These are phyloP conservation scores for Acleris sparsana DNA, from an alignment of 2,888 invertebrate species.

Conservation along the genomic window DNA sequence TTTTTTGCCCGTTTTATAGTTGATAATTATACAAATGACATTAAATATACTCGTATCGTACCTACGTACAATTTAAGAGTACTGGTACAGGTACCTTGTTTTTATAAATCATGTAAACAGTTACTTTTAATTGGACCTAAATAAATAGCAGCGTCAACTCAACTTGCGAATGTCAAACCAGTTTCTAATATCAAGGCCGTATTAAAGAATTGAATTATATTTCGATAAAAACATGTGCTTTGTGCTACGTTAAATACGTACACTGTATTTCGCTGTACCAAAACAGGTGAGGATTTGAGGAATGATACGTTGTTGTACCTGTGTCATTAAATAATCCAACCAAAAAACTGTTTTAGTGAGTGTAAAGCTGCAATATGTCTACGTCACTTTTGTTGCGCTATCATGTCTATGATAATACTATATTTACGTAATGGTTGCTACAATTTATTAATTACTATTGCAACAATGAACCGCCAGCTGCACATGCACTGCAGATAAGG, in stretches of 20 bases:
- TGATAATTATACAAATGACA: no score
- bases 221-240: no score
- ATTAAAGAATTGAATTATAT: slow-evolving; percentile 48
- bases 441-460: slow-evolving; percentile 28
- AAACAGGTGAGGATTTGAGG: no score
- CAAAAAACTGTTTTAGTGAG: not conserved
- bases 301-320: no score
- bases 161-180: slow-evolving; percentile 71
- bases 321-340: no score
- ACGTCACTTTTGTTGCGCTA: slow-evolving; percentile 27
- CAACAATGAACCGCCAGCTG: slow-evolving; percentile 21
- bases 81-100: no score
- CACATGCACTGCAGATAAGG: slow-evolving; percentile 14
- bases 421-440: slow-evolving; percentile 30
- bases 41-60: no score
- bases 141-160: slow-evolving; percentile 48
- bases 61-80: no score
- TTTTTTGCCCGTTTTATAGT: no score
- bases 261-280: no score
- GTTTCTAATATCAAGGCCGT: slow-evolving; percentile 72
- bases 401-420: slow-evolving; percentile 24
- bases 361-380: not conserved
- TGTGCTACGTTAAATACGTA: no score
- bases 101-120: slow-evolving; percentile 2
- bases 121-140: slow-evolving; percentile 8